phyloP scores from a whole-genome alignment of 2,113 vertebrate species.

The Gulo gulo region DNA sequence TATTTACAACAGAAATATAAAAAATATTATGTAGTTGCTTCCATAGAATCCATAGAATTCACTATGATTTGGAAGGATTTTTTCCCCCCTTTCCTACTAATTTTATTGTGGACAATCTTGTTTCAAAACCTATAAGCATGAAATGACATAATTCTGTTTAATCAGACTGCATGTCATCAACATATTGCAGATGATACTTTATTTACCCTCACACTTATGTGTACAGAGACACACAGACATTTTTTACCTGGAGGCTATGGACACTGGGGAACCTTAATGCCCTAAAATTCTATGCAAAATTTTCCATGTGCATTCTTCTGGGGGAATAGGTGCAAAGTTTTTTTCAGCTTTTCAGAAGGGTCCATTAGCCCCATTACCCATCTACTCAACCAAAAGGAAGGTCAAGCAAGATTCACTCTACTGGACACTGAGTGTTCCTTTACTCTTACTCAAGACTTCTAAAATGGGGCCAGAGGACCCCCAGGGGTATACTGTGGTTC shows the following conservation, averaged over 20 bases:
- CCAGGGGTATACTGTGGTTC: background rate
- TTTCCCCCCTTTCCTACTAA: background rate
- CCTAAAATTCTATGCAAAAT: background rate
- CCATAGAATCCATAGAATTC: background rate
- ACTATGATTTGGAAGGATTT: background rate
- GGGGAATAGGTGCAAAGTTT: background rate
- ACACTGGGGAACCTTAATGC: background rate
- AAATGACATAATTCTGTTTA: background rate
- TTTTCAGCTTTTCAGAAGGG: background rate
- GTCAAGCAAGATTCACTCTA: background rate
- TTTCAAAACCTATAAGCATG: background rate
- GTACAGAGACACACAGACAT: background rate
- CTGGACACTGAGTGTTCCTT: background rate
- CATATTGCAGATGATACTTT: background rate
- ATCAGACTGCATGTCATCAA: background rate
- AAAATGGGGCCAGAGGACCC: background rate
- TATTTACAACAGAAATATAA: conserved; percentile 9
- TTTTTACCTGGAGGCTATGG: background rate
- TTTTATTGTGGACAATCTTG: background rate
- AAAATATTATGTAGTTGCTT: background rate
- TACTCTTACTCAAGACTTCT: background rate
- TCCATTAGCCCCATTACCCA: background rate
- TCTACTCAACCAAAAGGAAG: background rate
- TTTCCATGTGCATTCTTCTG: background rate
- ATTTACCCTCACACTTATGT: background rate